Conservation (phyloP, 2,888 invertebrate genomes). For the Eupithecia subumbrata region DNA sequence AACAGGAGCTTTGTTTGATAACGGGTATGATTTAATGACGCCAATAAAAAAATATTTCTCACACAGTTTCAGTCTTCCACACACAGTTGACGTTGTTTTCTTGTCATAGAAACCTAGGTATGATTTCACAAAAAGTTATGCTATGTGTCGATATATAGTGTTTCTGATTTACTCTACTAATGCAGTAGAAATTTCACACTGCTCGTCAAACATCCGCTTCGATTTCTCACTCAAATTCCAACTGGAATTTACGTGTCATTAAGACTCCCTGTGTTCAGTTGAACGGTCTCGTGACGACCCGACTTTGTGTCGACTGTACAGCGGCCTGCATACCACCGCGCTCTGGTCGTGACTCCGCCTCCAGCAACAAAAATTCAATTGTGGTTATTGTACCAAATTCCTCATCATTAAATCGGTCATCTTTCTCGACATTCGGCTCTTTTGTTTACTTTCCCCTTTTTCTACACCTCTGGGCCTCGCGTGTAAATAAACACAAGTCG, state of each 20-base stretch:
- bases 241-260: slow-evolving; percentile 52
- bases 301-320: slow-evolving; percentile 58
- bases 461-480: slow-evolving; percentile 53
- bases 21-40: neutral
- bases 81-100: neutral
- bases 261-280: slow-evolving; percentile 55
- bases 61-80: too few species aligned
- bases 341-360: slow-evolving; percentile 68
- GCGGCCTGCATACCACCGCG: slow-evolving; percentile 64
- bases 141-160: slow-evolving; percentile 12
- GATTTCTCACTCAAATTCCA: slow-evolving; percentile 39
- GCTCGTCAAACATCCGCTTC: slow-evolving; percentile 41
- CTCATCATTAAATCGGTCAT: slow-evolving; percentile 74
- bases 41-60: neutral
- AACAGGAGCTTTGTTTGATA: slow-evolving; percentile 11
- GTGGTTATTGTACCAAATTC: slow-evolving; percentile 81
- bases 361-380: slow-evolving; percentile 80
- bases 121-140: slow-evolving; percentile 7
- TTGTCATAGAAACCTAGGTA: slow-evolving; percentile 1
- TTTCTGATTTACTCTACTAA: slow-evolving; percentile 37
- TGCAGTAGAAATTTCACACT: slow-evolving; percentile 43
- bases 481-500: slow-evolving; percentile 55
- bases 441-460: slow-evolving; percentile 65
- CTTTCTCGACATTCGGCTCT: slow-evolving; percentile 62
- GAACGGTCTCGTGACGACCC: slow-evolving; percentile 65